phyloP scores from a whole-genome alignment of 2,888 invertebrate genomes.

The Drosophila recens region DNA sequence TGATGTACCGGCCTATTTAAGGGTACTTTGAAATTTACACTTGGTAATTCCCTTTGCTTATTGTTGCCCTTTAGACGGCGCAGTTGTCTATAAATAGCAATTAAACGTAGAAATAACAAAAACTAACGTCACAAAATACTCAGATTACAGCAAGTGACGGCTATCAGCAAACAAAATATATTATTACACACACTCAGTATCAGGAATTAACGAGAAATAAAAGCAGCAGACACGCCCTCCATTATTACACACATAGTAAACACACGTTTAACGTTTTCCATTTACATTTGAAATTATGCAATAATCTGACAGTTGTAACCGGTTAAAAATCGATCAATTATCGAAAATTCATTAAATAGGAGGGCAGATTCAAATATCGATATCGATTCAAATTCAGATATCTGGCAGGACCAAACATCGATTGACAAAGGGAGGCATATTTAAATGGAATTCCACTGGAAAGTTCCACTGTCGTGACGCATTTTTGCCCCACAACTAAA shows the following conservation, averaged over 20 bases:
- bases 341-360: neutral
- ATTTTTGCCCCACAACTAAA: conserved; percentile 3
- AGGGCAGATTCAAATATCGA: no score
- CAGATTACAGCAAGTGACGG: conserved; percentile 25
- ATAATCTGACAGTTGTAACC: neutral
- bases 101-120: conserved; percentile 29
- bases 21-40: neutral
- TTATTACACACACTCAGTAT: conserved; percentile 8
- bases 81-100: conserved; percentile 30
- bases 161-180: conserved; percentile 37
- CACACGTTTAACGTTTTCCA: neutral
- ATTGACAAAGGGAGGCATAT: neutral
- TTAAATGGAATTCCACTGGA: conserved; percentile 17
- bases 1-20: neutral
- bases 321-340: neutral
- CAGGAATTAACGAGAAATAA: conserved; percentile 26
- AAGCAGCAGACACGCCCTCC: conserved; percentile 22
- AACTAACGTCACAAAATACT: conserved; percentile 46
- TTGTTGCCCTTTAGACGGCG: conserved; percentile 24
- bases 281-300: neutral
- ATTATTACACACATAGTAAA: neutral
- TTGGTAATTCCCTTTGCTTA: neutral
- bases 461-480: conserved; percentile 22
- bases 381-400: no score
- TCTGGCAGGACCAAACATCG: neutral